phyloP scores from a whole-genome alignment of 1,140 invertebrate species.

The Achroia grisella region DNA sequence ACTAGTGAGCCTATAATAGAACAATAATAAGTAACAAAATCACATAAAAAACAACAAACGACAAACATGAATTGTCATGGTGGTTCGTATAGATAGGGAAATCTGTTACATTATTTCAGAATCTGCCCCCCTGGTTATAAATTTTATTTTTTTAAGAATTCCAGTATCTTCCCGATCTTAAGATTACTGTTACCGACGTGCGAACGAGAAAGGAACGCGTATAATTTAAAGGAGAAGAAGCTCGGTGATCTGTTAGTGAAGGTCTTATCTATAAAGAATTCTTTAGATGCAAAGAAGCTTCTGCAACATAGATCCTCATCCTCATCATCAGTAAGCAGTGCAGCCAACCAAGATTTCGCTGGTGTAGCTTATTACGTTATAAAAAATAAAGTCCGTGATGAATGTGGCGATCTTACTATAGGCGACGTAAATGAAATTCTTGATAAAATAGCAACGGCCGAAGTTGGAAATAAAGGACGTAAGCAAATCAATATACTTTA shows the following conservation, averaged over 20 bases:
- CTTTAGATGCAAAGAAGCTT: conserved; percentile 36
- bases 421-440: conserved; percentile 42
- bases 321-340: conserved; percentile 19
- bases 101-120: too few relatives aligned
- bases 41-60: too few relatives aligned
- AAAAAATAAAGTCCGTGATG: conserved; percentile 30
- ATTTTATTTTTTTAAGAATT: conserved; percentile 34
- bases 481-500: conserved; percentile 25
- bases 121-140: too few relatives aligned
- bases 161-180: conserved; percentile 42
- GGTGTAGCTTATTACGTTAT: conserved; percentile 40
- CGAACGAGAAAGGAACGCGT: conserved; percentile 48
- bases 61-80: too few relatives aligned
- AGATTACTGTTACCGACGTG: conserved; percentile 43
- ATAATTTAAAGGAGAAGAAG: conserved; percentile 51
- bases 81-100: too few relatives aligned
- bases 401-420: conserved; percentile 25
- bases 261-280: conserved; percentile 41
- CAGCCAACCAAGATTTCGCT: conserved; percentile 42
- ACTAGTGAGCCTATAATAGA: too few relatives aligned
- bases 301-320: conserved; percentile 37
- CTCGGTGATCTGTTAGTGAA: conserved; percentile 45
- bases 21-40: too few relatives aligned
- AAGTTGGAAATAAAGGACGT: conserved; percentile 42
- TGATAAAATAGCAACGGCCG: conserved; percentile 41